Conservation (phyloP, 2,888 invertebrate species). For the Rhingia rostrata region DNA sequence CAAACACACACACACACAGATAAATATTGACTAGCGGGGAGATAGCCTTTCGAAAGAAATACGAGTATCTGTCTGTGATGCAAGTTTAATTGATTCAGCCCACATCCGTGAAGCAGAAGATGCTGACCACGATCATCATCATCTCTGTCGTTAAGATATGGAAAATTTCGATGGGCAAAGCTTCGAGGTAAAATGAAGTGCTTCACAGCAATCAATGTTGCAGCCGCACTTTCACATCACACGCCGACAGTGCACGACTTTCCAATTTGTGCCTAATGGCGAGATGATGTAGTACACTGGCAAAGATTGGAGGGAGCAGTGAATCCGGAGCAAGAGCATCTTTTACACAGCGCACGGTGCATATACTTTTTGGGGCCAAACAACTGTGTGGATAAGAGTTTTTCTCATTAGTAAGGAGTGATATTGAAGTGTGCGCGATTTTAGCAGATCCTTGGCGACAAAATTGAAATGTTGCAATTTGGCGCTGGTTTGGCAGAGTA, state of each 20-base stretch:
- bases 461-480: slow-evolving; percentile 2
- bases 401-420: slow-evolving; percentile 11
- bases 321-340: neutral
- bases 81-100: slow-evolving; percentile 34
- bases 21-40: neutral
- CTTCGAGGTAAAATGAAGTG: neutral
- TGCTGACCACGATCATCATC: slow-evolving; percentile 41
- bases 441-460: neutral
- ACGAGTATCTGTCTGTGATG: slow-evolving; percentile 12
- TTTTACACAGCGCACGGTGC: neutral
- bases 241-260: slow-evolving; percentile 39
- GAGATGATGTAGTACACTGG: slow-evolving; percentile 14
- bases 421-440: neutral
- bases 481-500: neutral
- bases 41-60: slow-evolving; percentile 1
- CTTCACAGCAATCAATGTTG: neutral
- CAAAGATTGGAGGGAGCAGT: neutral
- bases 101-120: slow-evolving; percentile 52
- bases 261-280: slow-evolving; percentile 51
- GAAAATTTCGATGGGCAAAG: neutral
- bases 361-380: slow-evolving; percentile 9
- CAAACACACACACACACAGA: neutral
- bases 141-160: neutral
- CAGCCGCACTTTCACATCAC: slow-evolving; percentile 49
- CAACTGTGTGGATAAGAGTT: slow-evolving; percentile 1